Evolutionary conservation across 2,888 invertebrate genomes (phyloP).

Genomic region (Cheilosia impressa): DNA sequence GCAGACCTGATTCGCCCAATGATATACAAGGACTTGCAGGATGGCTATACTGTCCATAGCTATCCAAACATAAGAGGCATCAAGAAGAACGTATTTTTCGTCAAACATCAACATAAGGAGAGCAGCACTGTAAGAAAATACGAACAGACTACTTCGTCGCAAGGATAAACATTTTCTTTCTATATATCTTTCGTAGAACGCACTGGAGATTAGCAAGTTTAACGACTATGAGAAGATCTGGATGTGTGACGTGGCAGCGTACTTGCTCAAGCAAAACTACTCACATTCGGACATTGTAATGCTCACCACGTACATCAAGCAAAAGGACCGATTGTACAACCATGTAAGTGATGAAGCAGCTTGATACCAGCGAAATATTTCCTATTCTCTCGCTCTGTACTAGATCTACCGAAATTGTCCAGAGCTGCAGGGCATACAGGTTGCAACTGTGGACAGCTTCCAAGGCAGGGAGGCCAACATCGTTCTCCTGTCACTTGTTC

Average conservation of each 20-base stretch:
- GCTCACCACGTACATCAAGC: slow-evolving; percentile 83
- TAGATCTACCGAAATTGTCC: slow-evolving; percentile 78
- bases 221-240: slow-evolving; percentile 71
- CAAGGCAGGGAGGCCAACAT: slow-evolving; percentile 93
- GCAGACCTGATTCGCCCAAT: slow-evolving; percentile 86
- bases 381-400: slow-evolving; percentile 30
- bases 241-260: slow-evolving; percentile 61
- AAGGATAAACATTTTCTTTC: slow-evolving; percentile 7
- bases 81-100: slow-evolving; percentile 87
- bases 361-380: neutral
- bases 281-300: slow-evolving; percentile 88
- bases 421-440: slow-evolving; percentile 84
- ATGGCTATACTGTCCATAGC: slow-evolving; percentile 85
- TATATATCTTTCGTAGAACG: slow-evolving; percentile 32
- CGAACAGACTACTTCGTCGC: neutral
- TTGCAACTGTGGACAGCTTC: slow-evolving; percentile 90
- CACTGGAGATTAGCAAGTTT: slow-evolving; percentile 78
- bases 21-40: slow-evolving; percentile 87
- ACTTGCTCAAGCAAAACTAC: slow-evolving; percentile 85
- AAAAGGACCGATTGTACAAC: slow-evolving; percentile 50
- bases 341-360: slow-evolving; percentile 22
- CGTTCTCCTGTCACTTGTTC: slow-evolving; percentile 90
- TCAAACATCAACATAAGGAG: slow-evolving; percentile 86
- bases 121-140: slow-evolving; percentile 83
- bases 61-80: slow-evolving; percentile 87